Evolutionary conservation across 2,113 vertebrate species (phyloP).

Genomic region (Saimiri boliviensis): DNA sequence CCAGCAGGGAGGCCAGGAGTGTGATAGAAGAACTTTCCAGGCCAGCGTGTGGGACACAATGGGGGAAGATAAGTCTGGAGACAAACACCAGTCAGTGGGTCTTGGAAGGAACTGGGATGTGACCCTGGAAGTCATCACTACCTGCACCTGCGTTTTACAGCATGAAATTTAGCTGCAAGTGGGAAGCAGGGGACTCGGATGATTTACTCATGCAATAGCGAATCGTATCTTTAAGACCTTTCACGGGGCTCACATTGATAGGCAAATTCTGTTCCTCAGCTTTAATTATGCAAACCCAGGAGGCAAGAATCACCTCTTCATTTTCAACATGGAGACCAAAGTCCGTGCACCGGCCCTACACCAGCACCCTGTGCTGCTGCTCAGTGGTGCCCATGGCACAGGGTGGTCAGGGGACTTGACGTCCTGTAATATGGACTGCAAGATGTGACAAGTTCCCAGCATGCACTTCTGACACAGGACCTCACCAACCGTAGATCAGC

Average conservation of each 20-base stretch:
- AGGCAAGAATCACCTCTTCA: neutral
- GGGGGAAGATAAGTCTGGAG: neutral
- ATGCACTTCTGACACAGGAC: neutral
- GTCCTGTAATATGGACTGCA: fast-evolving
- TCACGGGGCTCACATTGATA: neutral
- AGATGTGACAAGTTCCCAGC: neutral
- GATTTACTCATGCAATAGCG: neutral
- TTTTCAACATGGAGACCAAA: neutral
- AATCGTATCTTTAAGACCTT: neutral
- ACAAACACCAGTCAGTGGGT: neutral
- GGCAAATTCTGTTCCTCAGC: constrained; percentile 12
- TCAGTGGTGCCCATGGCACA: fast-evolving
- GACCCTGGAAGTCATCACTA: neutral
- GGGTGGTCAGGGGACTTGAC: neutral
- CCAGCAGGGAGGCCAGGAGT: neutral
- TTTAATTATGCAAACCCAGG: constrained; percentile 25
- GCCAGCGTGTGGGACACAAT: neutral
- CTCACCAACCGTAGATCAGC: fast-evolving
- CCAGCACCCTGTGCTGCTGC: neutral
- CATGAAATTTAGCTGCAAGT: neutral
- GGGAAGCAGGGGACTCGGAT: neutral
- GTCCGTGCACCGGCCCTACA: neutral
- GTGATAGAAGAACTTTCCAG: neutral
- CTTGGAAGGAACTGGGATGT: neutral
- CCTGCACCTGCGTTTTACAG: neutral